phyloP scores from a whole-genome alignment of 2,797 vertebrate genomes.

The Crypturellus tataupa region DNA sequence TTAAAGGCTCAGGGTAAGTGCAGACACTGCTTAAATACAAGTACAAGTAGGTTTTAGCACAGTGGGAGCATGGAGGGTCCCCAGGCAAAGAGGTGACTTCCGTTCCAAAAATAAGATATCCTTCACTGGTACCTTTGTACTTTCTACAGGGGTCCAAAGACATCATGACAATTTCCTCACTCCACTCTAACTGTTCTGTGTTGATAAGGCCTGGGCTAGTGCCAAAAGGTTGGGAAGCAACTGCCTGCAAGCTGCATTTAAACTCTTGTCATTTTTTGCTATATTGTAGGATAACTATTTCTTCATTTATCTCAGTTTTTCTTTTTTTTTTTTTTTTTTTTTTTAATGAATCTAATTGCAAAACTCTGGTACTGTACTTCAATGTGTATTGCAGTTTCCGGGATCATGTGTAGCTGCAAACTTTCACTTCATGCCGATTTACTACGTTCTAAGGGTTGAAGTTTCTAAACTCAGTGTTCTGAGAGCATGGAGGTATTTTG shows the following conservation, averaged over 20 bases:
- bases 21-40: background rate
- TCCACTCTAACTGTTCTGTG: background rate
- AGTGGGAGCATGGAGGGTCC: background rate
- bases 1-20: background rate
- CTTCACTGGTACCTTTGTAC: background rate
- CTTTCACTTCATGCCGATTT: constrained; percentile 62
- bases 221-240: background rate
- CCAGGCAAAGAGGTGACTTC: background rate
- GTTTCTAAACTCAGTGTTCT: constrained; percentile 48
- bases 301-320: constrained; percentile 12
- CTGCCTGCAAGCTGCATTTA: background rate
- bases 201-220: background rate
- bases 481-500: constrained; percentile 45
- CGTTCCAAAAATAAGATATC: background rate
- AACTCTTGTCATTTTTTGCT: background rate
- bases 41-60: background rate
- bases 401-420: constrained; percentile 42
- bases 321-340: too few relatives aligned
- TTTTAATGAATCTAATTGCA: constrained; percentile 32
- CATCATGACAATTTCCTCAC: rapidly evolving
- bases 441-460: background rate
- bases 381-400: constrained; percentile 57
- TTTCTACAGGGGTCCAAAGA: background rate
- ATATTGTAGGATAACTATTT: background rate
- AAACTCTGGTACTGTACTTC: constrained; percentile 47